Conservation (phyloP, 1,140 invertebrate genomes). For the Drosophila murphyi region DNA sequence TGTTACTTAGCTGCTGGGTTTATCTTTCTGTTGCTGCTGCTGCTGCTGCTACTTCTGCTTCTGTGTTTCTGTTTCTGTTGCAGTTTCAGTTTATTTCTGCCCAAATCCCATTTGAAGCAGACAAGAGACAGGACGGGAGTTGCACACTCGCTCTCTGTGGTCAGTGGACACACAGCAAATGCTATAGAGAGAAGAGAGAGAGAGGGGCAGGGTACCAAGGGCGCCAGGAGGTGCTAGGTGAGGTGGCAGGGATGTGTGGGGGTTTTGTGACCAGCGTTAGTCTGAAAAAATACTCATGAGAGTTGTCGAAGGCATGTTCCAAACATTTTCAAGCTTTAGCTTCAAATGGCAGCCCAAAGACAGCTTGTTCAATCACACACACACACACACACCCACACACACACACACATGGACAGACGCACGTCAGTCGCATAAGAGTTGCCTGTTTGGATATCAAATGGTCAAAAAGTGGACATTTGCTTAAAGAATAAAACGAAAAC, state of each 20-base stretch:
- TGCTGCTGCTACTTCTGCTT: conserved; percentile 13
- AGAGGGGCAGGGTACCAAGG: background rate
- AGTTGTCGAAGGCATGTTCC: conserved; percentile 79
- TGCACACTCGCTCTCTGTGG: conserved; percentile 17
- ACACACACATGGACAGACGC: conserved; percentile 37
- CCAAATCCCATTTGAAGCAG: conserved; percentile 59
- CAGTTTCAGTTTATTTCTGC: conserved; percentile 27
- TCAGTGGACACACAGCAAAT: conserved; percentile 47
- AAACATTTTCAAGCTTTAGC: conserved; percentile 77
- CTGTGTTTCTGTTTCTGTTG: conserved; percentile 22
- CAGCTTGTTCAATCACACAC: conserved; percentile 18
- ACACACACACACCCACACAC: conserved; percentile 19
- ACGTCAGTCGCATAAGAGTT: conserved; percentile 75
- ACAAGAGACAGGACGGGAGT: conserved; percentile 1
- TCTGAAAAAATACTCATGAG: conserved; percentile 81
- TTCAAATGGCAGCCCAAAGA: conserved; percentile 62
- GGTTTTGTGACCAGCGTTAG: conserved; percentile 41
- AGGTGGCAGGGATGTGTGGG: background rate
- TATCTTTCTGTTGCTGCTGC: conserved; percentile 32
- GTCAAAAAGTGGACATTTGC: conserved; percentile 80
- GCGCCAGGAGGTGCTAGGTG: background rate
- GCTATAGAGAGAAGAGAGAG: conserved; percentile 4
- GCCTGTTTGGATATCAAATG: conserved; percentile 80
- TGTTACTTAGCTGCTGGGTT: conserved; percentile 47
- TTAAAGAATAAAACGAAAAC: conserved; percentile 40